These are phyloP conservation scores for Scotopteryx bipunctaria DNA, from an alignment of 2,888 invertebrate species.

Conservation along the genomic window DNA sequence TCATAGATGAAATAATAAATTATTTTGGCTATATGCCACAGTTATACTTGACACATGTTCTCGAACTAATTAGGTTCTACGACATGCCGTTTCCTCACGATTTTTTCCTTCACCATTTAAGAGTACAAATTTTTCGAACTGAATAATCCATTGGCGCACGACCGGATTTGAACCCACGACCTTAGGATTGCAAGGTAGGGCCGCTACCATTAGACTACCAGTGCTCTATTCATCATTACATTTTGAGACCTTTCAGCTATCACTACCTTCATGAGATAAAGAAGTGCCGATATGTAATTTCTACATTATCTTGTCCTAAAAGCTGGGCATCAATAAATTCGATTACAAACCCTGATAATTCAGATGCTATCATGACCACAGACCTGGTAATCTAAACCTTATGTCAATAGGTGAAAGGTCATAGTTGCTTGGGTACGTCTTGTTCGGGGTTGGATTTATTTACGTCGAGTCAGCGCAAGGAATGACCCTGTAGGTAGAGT, in stretches of 20 bases:
- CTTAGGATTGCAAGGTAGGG: no score
- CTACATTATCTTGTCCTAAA: constrained; percentile 12
- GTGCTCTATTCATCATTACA: no score
- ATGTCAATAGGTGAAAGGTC: constrained; percentile 11
- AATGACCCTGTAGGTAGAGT: constrained; percentile 32
- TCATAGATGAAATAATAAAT: no score
- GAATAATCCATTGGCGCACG: no score
- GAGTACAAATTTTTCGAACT: no score
- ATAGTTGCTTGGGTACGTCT: constrained; percentile 15
- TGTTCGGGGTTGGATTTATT: constrained; percentile 35
- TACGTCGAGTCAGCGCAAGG: constrained; percentile 44
- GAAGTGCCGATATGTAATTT: constrained; percentile 13
- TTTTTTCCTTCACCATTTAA: no score
- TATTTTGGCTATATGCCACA: no score
- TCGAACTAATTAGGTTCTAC: no score
- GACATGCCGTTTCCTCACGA: no score
- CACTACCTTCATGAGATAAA: background rate
- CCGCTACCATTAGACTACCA: no score
- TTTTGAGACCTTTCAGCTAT: background rate
- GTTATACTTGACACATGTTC: no score
- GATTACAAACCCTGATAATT: constrained; percentile 26
- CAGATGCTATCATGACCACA: constrained; percentile 18
- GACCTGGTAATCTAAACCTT: constrained; percentile 19
- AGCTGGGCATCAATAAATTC: constrained; percentile 21
- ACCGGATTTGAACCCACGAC: no score